A percentile compares a stretch with the other conserved stretches of the same genome.
These are phyloP conservation scores for Synergus laeviventris DNA, from an alignment of 2,888 invertebrate genomes.

Conservation along the genomic window DNA sequence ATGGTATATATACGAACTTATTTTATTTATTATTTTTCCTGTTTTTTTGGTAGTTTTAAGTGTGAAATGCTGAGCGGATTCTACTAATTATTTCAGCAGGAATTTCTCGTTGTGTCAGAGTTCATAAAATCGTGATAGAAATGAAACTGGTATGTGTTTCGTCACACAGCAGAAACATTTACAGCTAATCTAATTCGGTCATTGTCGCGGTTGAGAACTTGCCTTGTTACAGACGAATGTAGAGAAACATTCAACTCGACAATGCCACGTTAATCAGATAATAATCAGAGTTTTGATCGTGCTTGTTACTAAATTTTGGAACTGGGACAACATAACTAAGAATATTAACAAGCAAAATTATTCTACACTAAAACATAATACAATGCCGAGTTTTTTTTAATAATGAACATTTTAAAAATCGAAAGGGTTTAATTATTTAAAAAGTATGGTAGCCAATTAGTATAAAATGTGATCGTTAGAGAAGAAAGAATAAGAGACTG, in stretches of 20 bases:
- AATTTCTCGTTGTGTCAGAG: constrained; percentile 21
- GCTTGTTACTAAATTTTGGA: background rate
- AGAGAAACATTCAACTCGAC: constrained; percentile 36
- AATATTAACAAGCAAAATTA: background rate
- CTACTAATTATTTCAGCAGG: background rate
- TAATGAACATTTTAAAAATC: too few relatives aligned
- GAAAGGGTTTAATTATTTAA: background rate
- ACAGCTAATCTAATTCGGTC: constrained; percentile 48
- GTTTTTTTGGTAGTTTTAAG: background rate
- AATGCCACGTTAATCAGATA: background rate
- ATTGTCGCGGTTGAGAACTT: constrained; percentile 46
- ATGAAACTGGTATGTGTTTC: constrained; percentile 8
- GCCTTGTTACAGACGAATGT: background rate
- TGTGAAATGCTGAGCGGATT: constrained; percentile 1
- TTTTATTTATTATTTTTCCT: too few relatives aligned
- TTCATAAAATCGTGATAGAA: constrained; percentile 13
- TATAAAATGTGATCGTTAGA: background rate
- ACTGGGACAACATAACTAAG: background rate
- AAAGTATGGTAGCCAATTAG: background rate
- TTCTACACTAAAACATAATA: background rate
- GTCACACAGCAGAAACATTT: constrained; percentile 8
- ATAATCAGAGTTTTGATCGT: background rate
- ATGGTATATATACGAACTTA: too few relatives aligned
- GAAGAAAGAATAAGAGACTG: background rate
- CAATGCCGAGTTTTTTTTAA: too few relatives aligned